These are phyloP conservation scores for Anoplius nigerrimus DNA, from an alignment of 2,888 invertebrate genomes.

Conservation along the genomic window DNA sequence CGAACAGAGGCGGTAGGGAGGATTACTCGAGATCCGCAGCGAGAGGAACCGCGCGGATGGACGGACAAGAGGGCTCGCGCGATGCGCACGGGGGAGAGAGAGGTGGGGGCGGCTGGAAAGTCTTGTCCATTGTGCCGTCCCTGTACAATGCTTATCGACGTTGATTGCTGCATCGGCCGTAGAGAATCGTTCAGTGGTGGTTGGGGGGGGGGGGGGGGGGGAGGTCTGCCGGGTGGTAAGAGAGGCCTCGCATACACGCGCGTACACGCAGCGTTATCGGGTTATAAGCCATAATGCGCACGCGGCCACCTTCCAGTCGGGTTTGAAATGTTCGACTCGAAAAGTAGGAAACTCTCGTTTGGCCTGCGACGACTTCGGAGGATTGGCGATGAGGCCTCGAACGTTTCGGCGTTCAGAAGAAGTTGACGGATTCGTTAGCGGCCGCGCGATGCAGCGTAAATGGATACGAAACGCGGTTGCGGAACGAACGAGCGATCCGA, in stretches of 20 bases:
- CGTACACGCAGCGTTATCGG: constrained; percentile 39
- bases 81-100: constrained; percentile 17
- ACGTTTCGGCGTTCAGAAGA: no score
- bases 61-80: constrained; percentile 8
- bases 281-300: constrained; percentile 46
- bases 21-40: constrained; percentile 28
- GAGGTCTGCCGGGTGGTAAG: constrained; percentile 34
- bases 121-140: constrained; percentile 56
- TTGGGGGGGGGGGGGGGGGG: constrained; percentile 7
- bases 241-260: constrained; percentile 38
- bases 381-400: no score
- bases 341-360: constrained; percentile 36
- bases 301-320: constrained; percentile 40
- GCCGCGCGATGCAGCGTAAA: neutral
- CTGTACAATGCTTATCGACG: constrained; percentile 59
- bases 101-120: constrained; percentile 46
- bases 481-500: no score
- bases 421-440: neutral
- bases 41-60: constrained; percentile 26
- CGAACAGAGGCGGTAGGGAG: no score
- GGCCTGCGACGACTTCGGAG: no score
- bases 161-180: constrained; percentile 52
- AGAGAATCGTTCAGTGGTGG: neutral
- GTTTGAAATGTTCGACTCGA: constrained; percentile 44
- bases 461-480: no score